These are phyloP conservation scores for Drosophila pseudoobscura DNA, from an alignment of 1,140 invertebrate genomes.

Conservation along the genomic window DNA sequence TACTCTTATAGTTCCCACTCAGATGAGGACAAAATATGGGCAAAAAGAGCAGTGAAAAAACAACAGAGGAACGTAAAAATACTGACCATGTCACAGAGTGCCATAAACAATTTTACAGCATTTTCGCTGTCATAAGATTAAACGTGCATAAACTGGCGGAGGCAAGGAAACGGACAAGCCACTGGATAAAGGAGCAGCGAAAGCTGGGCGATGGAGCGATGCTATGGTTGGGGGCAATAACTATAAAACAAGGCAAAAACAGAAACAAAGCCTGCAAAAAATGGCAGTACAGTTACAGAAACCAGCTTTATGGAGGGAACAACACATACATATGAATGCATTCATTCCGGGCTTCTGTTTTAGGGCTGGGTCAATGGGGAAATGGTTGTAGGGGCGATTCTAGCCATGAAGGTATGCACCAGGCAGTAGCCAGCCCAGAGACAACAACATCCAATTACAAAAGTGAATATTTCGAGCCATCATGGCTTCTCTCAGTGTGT, in stretches of 20 bases:
- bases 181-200: constrained; percentile 15
- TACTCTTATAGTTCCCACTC: constrained; percentile 41
- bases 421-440: constrained; percentile 25
- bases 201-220: constrained; percentile 28
- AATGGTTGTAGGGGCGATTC: neutral
- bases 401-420: constrained; percentile 55
- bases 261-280: constrained; percentile 23
- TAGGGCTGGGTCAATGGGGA: constrained; percentile 14
- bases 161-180: neutral
- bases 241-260: constrained; percentile 69
- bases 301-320: constrained; percentile 46
- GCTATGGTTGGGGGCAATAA: constrained; percentile 66
- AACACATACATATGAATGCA: constrained; percentile 36
- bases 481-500: constrained; percentile 14
- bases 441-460: constrained; percentile 76
- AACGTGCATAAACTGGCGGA: constrained; percentile 70
- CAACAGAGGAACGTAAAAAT: constrained; percentile 43
- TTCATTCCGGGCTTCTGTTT: constrained; percentile 47
- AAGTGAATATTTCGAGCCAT: constrained; percentile 70
- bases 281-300: constrained; percentile 32
- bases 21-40: constrained; percentile 27
- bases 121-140: constrained; percentile 80
- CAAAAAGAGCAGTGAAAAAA: constrained; percentile 24
- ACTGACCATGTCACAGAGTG: constrained; percentile 78
- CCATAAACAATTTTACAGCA: constrained; percentile 80